Conservation (phyloP, 2,113 vertebrate species). For the Corythornis cristatus region DNA sequence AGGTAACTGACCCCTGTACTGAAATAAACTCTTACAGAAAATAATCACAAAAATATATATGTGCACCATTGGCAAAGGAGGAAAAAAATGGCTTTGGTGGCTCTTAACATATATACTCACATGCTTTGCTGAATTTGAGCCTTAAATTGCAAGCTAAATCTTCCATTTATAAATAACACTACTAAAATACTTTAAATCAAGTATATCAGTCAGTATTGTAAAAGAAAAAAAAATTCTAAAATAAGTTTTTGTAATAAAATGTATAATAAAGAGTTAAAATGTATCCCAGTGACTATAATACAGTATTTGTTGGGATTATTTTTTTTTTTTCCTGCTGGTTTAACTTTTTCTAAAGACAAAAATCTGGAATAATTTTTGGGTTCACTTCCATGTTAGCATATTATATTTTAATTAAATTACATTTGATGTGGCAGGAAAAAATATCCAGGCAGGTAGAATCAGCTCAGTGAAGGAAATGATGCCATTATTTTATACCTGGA, state of each 20-base stretch:
- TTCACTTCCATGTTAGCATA: neutral
- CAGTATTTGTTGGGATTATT: too few species aligned
- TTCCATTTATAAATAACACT: neutral
- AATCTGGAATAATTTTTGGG: neutral
- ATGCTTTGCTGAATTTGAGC: neutral
- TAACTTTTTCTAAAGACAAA: too few species aligned
- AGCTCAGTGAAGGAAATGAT: neutral
- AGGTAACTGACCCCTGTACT: neutral
- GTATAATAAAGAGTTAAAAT: too few species aligned
- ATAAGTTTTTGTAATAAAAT: too few species aligned
- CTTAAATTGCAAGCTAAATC: neutral
- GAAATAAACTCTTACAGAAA: neutral
- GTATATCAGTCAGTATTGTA: neutral
- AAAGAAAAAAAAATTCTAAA: neutral
- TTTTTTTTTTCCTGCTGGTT: too few species aligned
- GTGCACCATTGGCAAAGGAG: neutral
- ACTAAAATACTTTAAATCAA: neutral
- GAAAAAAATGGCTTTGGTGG: neutral
- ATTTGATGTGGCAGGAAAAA: neutral
- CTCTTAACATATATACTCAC: neutral
- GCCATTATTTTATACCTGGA: neutral
- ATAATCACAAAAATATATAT: neutral
- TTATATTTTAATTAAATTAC: neutral
- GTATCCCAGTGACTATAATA: too few species aligned
- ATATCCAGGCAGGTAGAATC: neutral